Evolutionary conservation across 2,888 invertebrate genomes (phyloP).

Genomic region (Dendrolimus houi): DNA sequence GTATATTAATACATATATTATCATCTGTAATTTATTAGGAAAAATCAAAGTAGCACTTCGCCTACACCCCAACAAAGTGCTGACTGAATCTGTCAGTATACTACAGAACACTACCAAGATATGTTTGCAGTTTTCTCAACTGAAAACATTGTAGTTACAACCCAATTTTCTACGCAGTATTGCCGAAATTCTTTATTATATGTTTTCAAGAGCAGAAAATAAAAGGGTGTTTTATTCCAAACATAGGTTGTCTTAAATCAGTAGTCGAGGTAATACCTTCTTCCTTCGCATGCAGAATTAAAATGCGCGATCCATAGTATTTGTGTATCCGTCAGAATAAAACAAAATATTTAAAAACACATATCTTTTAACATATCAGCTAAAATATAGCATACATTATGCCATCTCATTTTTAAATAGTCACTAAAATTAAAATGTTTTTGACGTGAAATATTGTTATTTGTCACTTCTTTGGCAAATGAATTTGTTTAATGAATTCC

Average conservation of each 20-base stretch:
- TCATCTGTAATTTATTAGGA: conserved; percentile 21
- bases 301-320: conserved; percentile 13
- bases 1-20: conserved; percentile 17
- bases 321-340: conserved; percentile 11
- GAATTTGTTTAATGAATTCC: not conserved
- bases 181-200: conserved; percentile 6
- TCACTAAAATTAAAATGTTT: not conserved
- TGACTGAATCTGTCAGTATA: conserved; percentile 44
- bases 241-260: conserved; percentile 43
- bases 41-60: conserved; percentile 28
- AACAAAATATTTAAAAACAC: not conserved
- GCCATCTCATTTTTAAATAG: conserved; percentile 4
- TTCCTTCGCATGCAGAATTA: conserved; percentile 21
- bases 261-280: conserved; percentile 28
- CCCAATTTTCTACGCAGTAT: conserved; percentile 2
- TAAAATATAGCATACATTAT: conserved; percentile 5
- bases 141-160: conserved; percentile 4
- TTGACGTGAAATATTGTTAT: not conserved
- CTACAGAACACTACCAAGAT: conserved; percentile 20
- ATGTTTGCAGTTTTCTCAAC: conserved; percentile 10
- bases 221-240: conserved; percentile 17
- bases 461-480: not conserved
- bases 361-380: not conserved
- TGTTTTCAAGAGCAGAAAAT: conserved; percentile 5
- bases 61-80: conserved; percentile 24